These are phyloP conservation scores for Sphenopsis melanotis DNA, from an alignment of 2,797 vertebrate species.

Conservation along the genomic window DNA sequence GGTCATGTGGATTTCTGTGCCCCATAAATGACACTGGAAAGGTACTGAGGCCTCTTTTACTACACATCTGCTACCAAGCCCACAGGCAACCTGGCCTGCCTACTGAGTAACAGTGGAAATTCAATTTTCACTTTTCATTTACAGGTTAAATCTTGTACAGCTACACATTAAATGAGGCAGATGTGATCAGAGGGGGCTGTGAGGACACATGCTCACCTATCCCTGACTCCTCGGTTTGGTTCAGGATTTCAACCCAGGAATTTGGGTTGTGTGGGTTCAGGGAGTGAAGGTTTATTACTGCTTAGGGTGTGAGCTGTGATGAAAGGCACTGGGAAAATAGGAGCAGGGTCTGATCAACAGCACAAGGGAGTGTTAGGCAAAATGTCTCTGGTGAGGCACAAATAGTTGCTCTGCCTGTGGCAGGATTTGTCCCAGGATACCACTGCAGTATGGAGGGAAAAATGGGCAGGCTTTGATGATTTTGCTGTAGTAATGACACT, in stretches of 20 bases:
- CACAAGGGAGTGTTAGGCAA: neutral
- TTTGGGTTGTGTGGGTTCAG: neutral
- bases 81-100: neutral
- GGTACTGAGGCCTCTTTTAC: neutral
- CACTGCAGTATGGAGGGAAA: neutral
- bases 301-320: neutral
- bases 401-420: neutral
- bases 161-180: neutral
- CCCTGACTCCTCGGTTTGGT: neutral
- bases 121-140: constrained; percentile 5
- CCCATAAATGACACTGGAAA: neutral
- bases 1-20: neutral
- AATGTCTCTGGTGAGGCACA: neutral
- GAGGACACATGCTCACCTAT: neutral
- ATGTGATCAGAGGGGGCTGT: neutral
- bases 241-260: neutral
- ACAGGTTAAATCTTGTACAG: neutral
- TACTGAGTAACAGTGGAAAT: neutral
- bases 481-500: neutral
- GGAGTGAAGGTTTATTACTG: neutral
- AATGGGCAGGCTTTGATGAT: constrained; percentile 1
- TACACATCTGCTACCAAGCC: neutral
- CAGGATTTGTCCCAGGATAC: constrained; percentile 1
- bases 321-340: neutral
- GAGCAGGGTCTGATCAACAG: neutral